Evolutionary conservation across 2,113 vertebrate species (phyloP), one percentile per base, ranked within the genome.

Genomic region (Cichladusa arquata): DNA sequence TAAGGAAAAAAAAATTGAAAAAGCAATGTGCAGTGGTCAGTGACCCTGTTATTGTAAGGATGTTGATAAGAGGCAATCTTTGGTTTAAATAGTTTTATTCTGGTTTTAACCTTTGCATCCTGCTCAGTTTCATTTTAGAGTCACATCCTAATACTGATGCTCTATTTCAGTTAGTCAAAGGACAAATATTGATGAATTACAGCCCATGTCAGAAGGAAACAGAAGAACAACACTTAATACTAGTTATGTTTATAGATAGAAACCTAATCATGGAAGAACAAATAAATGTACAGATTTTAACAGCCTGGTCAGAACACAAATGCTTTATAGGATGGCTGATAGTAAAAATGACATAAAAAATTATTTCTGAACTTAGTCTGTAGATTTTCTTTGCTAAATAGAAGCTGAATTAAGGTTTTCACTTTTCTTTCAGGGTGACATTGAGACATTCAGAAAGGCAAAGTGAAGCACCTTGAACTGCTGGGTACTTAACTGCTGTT

Each of bases 171-270:
- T 45, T 11, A 28, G 10, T 86, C 11, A 77, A n/a, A 70, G 33
- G 25, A 53, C 6, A 61, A 80, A 60, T 50, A 69, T 31, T 67
- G 0, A 19, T 34, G 34, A 71, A 22, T 19, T 34, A 19, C 66
- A 67, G 6, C 33, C 20, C 33, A 50, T 17, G 23, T 10, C 53
- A 88, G 36, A 10, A 66, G 23, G n/a, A 82, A 76, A 47, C 22
- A 71, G 47, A 82, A 23, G 5, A 77, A 16, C 4, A 50, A 3
- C 15, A 42, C 11, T 54, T 60, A 82, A 64, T 14, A 8, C 5
- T 4, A 12, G 9, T 38, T 80, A 34, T 0, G 0, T 50, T 72
- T 76, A 14, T 24, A 47, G 23, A 5, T 8, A 51, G 9, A 17
- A 76, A 60, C 18, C 20, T 25, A n/a, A 48, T 76, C 6, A 7